These are phyloP conservation scores for Globia sparganii DNA, from an alignment of 2,888 invertebrate genomes.

Conservation along the genomic window DNA sequence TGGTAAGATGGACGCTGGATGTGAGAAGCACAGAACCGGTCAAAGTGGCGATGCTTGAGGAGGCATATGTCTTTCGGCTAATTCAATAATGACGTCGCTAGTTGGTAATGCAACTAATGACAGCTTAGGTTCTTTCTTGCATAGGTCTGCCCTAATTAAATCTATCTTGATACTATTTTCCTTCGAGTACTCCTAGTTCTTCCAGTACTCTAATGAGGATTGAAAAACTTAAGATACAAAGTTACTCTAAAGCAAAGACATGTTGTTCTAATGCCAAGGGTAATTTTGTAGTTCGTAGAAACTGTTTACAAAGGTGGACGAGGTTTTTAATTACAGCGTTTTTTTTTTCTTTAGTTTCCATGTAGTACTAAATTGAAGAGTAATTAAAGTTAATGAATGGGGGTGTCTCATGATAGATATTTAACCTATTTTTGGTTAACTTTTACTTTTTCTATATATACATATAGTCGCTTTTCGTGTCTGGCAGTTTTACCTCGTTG, in stretches of 20 bases:
- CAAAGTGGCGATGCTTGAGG: no score
- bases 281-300: slow-evolving; percentile 20
- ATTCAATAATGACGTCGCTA: neutral
- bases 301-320: slow-evolving; percentile 5
- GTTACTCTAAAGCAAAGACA: slow-evolving; percentile 7
- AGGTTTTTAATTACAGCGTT: slow-evolving; percentile 7
- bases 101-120: neutral
- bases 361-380: neutral
- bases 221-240: slow-evolving; percentile 47
- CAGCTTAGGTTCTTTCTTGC: neutral
- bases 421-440: neutral
- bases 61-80: no score
- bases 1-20: no score
- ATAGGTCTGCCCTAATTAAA: slow-evolving; percentile 7
- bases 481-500: neutral
- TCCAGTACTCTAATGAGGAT: slow-evolving; percentile 17
- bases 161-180: neutral
- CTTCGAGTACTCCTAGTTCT: neutral
- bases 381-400: neutral
- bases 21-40: no score
- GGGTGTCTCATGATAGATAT: neutral
- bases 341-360: slow-evolving; percentile 4
- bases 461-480: neutral
- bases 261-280: slow-evolving; percentile 20
- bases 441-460: neutral